These are phyloP conservation scores for Athalia cordata DNA, from an alignment of 2,888 invertebrate genomes.

Conservation along the genomic window DNA sequence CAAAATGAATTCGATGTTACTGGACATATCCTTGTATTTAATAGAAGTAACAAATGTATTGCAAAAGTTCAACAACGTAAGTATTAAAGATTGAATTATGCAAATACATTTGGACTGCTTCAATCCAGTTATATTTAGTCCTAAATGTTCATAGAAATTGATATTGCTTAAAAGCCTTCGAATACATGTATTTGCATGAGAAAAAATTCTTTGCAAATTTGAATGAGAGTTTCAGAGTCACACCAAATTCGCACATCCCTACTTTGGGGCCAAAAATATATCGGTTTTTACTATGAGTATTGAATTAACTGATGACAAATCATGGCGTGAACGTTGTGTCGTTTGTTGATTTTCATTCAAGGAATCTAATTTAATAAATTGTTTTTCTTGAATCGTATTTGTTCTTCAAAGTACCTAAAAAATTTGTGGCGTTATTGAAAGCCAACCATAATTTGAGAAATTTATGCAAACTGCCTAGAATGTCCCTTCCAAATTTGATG, in stretches of 20 bases:
- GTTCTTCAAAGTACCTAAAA: conserved; percentile 56
- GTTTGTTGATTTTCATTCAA: background rate
- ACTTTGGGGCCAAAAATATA: conserved; percentile 24
- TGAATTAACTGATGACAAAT: conserved; percentile 53
- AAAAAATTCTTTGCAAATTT: too few species aligned
- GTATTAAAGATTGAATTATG: conserved; percentile 1
- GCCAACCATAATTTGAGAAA: background rate
- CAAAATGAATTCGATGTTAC: conserved; percentile 50
- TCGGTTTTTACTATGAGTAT: background rate
- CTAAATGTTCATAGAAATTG: background rate
- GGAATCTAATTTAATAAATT: conserved; percentile 48
- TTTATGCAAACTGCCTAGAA: conserved; percentile 24
- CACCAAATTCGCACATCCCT: conserved; percentile 28
- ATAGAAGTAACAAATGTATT: background rate
- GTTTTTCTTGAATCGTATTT: conserved; percentile 66
- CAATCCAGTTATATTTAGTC: background rate
- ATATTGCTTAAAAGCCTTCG: background rate
- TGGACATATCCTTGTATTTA: conserved; percentile 39
- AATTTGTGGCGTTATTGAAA: background rate
- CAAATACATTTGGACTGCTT: conserved; percentile 10
- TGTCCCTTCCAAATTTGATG: conserved; percentile 30
- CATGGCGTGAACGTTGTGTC: conserved; percentile 26
- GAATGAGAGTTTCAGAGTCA: background rate
- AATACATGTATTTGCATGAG: too few species aligned
- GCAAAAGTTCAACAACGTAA: conserved; percentile 24